Evolutionary conservation across 1,140 invertebrate genomes (phyloP), one percentile per base, ranked within the genome.

Genomic region (Manduca sexta): DNA sequence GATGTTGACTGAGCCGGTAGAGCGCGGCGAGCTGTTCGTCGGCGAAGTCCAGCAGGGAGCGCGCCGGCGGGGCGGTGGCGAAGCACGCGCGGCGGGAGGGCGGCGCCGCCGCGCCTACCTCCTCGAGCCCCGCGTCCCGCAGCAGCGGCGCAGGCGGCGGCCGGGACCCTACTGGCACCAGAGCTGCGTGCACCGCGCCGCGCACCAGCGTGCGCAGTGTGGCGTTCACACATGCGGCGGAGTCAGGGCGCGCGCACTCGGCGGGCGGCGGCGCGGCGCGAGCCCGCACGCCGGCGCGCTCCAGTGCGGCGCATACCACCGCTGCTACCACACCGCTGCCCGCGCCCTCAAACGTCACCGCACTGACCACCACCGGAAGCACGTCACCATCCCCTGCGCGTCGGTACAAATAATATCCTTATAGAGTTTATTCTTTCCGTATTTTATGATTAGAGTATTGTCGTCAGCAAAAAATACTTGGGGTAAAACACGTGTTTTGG

Each of bases 61-160:
- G 37, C 21, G 41, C 14, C 1, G 52, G 12, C n/a, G 40, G 29
- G 16, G 12, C 34, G 5, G 31, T 10, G 10, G 37, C 46, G 42
- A 31, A 35, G 46, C 52, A 92, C 90, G 60, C 91, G 89, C 87
- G 95, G 92, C 39, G 92, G 90, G 45, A 92, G 89, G 93, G 89
- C 0, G 93, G 93, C 8, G 86, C 72, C 92, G 79, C 41, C 93
- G 49, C 52, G 10, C 52, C 52, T 4, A 50, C 43, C 43, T 49
- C 47, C 48, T 41, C 37, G 7, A 55, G 47, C 3, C 52, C 52
- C 11, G 8, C 14, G 46, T 55, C 47, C n/a, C 52, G 45, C 45
- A 54, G 45, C 15, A 15, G 17, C 47, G 49, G 52, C 29, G 29
- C 35, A 17, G 39, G 46, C 17, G 43, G 47, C 31, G 41, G 43